These are phyloP conservation scores for Callionymus lyra DNA, from an alignment of 2,113 vertebrate genomes.

Conservation along the genomic window DNA sequence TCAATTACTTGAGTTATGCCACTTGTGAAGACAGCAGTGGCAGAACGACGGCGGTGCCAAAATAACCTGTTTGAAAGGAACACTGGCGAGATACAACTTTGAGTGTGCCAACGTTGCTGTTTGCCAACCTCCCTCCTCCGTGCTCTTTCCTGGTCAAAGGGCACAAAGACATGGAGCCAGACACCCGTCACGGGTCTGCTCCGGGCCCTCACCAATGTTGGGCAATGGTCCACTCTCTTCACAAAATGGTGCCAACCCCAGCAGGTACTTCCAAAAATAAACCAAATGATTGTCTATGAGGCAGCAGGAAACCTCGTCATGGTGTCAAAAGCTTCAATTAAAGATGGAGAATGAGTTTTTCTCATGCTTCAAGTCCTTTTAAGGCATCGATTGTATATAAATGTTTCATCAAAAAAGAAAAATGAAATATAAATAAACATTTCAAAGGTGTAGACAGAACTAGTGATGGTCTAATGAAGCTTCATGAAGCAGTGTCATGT, in stretches of 20 bases:
- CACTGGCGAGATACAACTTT: slow-evolving; percentile 44
- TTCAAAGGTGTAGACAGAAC: too few relatives aligned
- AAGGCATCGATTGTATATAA: too few relatives aligned
- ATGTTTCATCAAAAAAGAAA: too few relatives aligned
- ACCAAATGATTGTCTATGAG: too few relatives aligned
- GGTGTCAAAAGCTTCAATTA: too few relatives aligned
- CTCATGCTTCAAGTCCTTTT: too few relatives aligned
- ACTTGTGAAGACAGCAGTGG: slow-evolving; percentile 40
- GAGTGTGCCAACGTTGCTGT: slow-evolving; percentile 59
- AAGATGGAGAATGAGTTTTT: too few relatives aligned
- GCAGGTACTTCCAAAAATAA: neutral
- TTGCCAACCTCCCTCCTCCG: slow-evolving; percentile 32
- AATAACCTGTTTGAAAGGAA: slow-evolving; percentile 51
- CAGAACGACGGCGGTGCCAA: slow-evolving; percentile 49
- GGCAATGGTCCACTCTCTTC: slow-evolving; percentile 32
- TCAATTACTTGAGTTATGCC: too few relatives aligned
- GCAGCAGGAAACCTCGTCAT: too few relatives aligned
- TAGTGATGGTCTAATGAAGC: too few relatives aligned
- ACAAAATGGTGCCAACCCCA: slow-evolving; percentile 37
- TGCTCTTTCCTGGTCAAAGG: slow-evolving; percentile 39
- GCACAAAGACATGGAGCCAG: slow-evolving; percentile 49
- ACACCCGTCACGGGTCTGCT: slow-evolving; percentile 52
- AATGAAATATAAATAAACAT: too few relatives aligned
- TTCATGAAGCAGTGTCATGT: too few relatives aligned
- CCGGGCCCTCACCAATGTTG: slow-evolving; percentile 46